These are phyloP conservation scores for Tiliqua scincoides DNA, from an alignment of 2,113 vertebrate genomes.

Conservation along the genomic window DNA sequence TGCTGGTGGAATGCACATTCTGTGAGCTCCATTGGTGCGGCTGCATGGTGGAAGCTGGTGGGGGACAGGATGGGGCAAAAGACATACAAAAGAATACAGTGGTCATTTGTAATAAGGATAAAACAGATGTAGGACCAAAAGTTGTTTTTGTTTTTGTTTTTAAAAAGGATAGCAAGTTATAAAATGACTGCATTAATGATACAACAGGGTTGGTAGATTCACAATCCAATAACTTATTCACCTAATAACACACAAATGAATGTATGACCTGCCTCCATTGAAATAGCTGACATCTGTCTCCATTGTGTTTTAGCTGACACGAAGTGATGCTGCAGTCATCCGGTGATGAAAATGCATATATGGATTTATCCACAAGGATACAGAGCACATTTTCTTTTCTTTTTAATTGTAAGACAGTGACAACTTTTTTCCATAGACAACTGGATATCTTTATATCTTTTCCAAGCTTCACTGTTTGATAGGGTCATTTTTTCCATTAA, in stretches of 20 bases:
- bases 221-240: not conserved
- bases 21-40: too few species aligned
- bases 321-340: not conserved
- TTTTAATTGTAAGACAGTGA: not conserved
- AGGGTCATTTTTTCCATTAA: not conserved
- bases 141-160: too few species aligned
- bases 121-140: too few species aligned
- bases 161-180: not conserved
- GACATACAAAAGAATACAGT: too few species aligned
- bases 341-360: not conserved
- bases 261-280: not conserved
- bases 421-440: not conserved
- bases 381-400: not conserved
- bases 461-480: not conserved
- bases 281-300: too few species aligned
- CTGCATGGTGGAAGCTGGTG: too few species aligned
- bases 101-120: too few species aligned
- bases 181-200: not conserved
- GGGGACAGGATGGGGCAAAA: too few species aligned
- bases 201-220: not conserved
- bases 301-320: not conserved
- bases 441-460: not conserved
- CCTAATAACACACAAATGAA: not conserved
- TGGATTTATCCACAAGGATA: not conserved
- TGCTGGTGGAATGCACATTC: too few species aligned